Evolutionary conservation across 2,888 invertebrate species (phyloP).

Genomic region (Koerneria pararmatus): DNA sequence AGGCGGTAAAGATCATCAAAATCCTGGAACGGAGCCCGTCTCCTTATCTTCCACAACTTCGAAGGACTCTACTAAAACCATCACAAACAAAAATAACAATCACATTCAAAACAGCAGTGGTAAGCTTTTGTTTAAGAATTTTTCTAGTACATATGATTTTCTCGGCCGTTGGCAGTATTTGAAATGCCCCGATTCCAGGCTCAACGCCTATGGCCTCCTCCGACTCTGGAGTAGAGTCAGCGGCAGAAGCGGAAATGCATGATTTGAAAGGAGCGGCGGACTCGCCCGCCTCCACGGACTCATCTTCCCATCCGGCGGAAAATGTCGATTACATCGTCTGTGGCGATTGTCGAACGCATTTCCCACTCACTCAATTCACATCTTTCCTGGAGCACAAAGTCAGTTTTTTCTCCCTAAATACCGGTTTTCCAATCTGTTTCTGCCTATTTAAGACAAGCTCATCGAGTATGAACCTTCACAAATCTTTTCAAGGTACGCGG

Average conservation of each 20-base stretch:
- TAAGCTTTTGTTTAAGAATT: too few relatives aligned
- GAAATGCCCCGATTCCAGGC: slow-evolving; percentile 28
- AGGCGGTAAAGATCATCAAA: too few relatives aligned
- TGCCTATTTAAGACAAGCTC: background rate
- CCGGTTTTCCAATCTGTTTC: background rate
- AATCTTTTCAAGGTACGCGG: slow-evolving; percentile 12
- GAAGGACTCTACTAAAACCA: too few relatives aligned
- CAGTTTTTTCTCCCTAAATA: too few relatives aligned
- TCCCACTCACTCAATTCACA: slow-evolving; percentile 45
- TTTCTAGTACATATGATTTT: too few relatives aligned
- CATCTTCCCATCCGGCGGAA: slow-evolving; percentile 28
- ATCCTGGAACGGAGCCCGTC: too few relatives aligned
- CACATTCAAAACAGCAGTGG: too few relatives aligned
- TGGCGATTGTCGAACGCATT: slow-evolving; percentile 50
- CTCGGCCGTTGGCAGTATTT: too few relatives aligned
- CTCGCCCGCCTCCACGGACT: slow-evolving; percentile 40
- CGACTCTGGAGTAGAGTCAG: slow-evolving; percentile 58
- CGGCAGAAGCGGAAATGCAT: slow-evolving; percentile 48
- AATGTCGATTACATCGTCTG: slow-evolving; percentile 49
- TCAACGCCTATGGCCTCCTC: slow-evolving; percentile 56
- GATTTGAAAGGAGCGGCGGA: slow-evolving; percentile 39
- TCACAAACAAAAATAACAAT: too few relatives aligned
- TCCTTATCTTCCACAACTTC: too few relatives aligned
- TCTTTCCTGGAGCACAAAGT: slow-evolving; percentile 58
- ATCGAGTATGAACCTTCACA: background rate